These are phyloP conservation scores for Mus spicilegus DNA, from an alignment of 2,113 vertebrate genomes.

Conservation along the genomic window DNA sequence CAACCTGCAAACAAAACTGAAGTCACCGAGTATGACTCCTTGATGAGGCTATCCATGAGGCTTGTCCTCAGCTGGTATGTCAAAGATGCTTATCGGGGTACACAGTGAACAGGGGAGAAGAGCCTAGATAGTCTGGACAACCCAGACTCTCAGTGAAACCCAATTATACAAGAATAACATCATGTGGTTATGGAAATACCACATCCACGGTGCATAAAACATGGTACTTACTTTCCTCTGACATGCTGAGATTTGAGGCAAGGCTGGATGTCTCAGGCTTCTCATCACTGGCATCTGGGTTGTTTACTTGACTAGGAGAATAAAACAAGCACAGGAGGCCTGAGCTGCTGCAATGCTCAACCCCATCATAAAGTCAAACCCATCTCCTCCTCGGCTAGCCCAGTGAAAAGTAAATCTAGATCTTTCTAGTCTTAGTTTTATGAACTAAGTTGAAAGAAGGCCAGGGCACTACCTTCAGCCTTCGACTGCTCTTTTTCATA, in stretches of 20 bases:
- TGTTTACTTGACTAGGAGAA: conserved; percentile 88
- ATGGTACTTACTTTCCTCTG: conserved; percentile 89
- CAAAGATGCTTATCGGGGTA: not conserved
- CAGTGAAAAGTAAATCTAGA: conserved; percentile 34
- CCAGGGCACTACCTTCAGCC: not conserved
- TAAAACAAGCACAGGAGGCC: conserved; percentile 66
- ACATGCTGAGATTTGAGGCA: conserved; percentile 87
- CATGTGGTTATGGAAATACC: not conserved
- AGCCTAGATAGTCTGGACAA: conserved; percentile 24
- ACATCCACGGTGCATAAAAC: not conserved
- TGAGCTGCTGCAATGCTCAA: conserved; percentile 39
- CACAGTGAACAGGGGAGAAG: not conserved
- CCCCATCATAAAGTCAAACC: not conserved
- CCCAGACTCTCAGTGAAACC: not conserved
- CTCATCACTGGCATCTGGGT: conserved; percentile 85
- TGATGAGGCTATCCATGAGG: not conserved
- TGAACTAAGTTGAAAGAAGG: not conserved
- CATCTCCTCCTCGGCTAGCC: not conserved
- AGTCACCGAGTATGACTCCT: conserved; percentile 15
- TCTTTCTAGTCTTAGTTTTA: conserved; percentile 30
- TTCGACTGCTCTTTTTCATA: not conserved
- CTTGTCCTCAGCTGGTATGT: not conserved
- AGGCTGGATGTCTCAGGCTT: conserved; percentile 88
- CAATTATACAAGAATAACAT: conserved; percentile 23
- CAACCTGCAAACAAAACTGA: conserved; percentile 49